These are phyloP conservation scores for Catocala sponsa DNA, from an alignment of 2,888 invertebrate species.

Conservation along the genomic window DNA sequence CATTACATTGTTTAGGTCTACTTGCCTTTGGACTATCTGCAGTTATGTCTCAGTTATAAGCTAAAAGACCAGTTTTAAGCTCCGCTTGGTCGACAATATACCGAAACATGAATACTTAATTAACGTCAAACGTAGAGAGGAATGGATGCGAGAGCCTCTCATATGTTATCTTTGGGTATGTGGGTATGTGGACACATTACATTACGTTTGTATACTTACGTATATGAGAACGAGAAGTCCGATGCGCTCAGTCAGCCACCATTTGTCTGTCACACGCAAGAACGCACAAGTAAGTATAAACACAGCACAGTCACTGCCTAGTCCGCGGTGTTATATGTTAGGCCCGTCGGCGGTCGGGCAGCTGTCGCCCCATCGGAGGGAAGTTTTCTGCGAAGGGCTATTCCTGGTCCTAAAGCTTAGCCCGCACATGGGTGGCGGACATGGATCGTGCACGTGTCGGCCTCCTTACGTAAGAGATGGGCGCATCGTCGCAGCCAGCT, in stretches of 20 bases:
- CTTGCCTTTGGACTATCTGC: no score
- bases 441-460: conserved; percentile 68
- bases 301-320: conserved; percentile 42
- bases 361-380: conserved; percentile 98
- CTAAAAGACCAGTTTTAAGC: no score
- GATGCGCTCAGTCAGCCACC: conserved; percentile 37
- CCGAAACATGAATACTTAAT: no score
- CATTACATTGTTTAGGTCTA: no score
- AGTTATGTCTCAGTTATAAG: no score
- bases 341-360: conserved; percentile 76
- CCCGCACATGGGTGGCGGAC: conserved; percentile 93
- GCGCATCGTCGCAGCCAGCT: conserved; percentile 52
- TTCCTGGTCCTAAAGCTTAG: conserved; percentile 98
- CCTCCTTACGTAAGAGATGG: conserved; percentile 74
- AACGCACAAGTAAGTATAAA: conserved; percentile 35
- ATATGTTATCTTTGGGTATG: no score
- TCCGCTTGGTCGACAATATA: no score
- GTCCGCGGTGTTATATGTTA: conserved; percentile 35
- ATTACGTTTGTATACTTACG: background rate
- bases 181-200: background rate
- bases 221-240: conserved; percentile 9
- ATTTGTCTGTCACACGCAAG: conserved; percentile 33
- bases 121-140: no score
- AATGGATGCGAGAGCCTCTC: no score
- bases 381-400: conserved; percentile 98